Conservation (phyloP, 1,140 invertebrate species). For the Leucophenga varia region DNA sequence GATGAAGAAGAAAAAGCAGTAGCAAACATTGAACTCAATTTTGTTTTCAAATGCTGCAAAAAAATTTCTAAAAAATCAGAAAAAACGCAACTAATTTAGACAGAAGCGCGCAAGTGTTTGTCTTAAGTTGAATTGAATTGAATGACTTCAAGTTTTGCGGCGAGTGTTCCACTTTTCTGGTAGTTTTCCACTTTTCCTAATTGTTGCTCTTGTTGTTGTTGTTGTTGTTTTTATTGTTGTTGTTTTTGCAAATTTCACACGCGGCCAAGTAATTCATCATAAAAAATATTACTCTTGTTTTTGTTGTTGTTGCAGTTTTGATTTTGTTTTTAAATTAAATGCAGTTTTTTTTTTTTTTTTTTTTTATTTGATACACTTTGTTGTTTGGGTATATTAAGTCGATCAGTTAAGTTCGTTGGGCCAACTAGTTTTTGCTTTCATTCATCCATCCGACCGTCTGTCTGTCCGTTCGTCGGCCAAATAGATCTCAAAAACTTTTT, state of each 20-base stretch:
- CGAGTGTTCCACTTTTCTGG: constrained; percentile 49
- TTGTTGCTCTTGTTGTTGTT: not conserved
- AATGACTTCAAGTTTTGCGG: no score
- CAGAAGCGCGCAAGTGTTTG: constrained; percentile 53
- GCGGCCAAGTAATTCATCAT: constrained; percentile 53
- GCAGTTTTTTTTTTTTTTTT: no score
- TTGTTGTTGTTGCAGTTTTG: constrained; percentile 28
- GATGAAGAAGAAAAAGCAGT: constrained; percentile 4
- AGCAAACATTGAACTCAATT: constrained; percentile 53
- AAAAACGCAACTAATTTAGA: constrained; percentile 54
- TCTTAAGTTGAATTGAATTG: constrained; percentile 18
- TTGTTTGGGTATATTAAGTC: no score
- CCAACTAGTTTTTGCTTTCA: no score
- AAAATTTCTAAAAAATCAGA: no score
- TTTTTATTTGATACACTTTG: no score
- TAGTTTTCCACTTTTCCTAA: constrained; percentile 43
- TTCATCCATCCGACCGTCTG: no score
- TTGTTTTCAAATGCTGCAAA: constrained; percentile 53
- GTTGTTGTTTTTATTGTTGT: constrained; percentile 21
- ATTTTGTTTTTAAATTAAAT: not conserved
- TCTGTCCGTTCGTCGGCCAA: no score
- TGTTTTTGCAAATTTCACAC: constrained; percentile 42
- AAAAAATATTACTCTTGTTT: constrained; percentile 44
- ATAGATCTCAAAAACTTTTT: no score
- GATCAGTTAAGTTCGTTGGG: no score